phyloP scores from a whole-genome alignment of 2,797 vertebrate species.

The Poecilia wingei region DNA sequence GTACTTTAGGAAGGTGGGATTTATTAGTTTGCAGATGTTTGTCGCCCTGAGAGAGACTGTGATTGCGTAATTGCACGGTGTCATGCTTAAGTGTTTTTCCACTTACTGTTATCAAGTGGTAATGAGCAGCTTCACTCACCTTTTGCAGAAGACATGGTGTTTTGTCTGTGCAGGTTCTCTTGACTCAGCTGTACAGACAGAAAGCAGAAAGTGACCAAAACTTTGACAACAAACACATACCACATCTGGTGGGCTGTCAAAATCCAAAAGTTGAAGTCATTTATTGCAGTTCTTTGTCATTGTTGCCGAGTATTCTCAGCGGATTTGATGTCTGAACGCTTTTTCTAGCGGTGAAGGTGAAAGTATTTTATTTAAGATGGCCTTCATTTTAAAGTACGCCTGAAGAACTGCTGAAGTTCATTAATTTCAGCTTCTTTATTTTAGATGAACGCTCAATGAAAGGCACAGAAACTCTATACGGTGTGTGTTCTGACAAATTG shows the following conservation, averaged over 20 bases:
- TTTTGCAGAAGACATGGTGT: conserved; percentile 75
- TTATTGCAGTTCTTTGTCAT: background rate
- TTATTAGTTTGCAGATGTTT: background rate
- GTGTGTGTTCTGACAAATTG: conserved; percentile 49
- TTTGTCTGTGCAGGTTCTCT: conserved; percentile 43
- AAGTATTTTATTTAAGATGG: conserved; percentile 35
- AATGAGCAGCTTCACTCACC: conserved; percentile 60
- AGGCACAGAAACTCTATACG: conserved; percentile 47
- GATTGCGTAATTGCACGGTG: conserved; percentile 18
- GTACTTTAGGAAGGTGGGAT: background rate
- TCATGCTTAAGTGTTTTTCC: conserved; percentile 15
- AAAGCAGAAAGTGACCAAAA: conserved; percentile 44
- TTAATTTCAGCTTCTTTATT: conserved; percentile 44
- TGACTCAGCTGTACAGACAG: conserved; percentile 50
- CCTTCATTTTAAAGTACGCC: conserved; percentile 39
- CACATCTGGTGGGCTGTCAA: conserved; percentile 6
- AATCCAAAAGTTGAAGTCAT: conserved; percentile 13
- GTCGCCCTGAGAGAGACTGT: background rate
- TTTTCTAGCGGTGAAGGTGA: conserved; percentile 7
- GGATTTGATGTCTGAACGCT: conserved; percentile 12
- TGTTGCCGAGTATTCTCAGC: background rate
- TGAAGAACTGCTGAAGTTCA: conserved; percentile 10
- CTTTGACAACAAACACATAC: background rate
- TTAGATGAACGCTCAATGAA: conserved; percentile 53
- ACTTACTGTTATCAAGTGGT: background rate